Evolutionary conservation across 2,113 vertebrate genomes (phyloP).

Genomic region (Semicossyphus pulcher): DNA sequence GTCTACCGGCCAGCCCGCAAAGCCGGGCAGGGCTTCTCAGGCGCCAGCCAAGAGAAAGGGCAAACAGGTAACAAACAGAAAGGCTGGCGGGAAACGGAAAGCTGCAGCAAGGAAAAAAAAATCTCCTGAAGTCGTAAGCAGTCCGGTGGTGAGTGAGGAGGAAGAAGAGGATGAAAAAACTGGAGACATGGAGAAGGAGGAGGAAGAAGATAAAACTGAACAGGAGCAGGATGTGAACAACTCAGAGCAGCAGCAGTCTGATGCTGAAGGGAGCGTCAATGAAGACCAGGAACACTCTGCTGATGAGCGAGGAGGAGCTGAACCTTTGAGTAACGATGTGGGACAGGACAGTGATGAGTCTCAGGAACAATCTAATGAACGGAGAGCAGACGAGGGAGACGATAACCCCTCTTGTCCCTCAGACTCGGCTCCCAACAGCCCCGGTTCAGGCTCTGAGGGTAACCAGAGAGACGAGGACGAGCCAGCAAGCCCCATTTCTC

Average conservation of each 20-base stretch:
- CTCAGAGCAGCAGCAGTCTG: slow-evolving; percentile 44
- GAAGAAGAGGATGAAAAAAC: slow-evolving; percentile 26
- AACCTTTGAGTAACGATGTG: slow-evolving; percentile 21
- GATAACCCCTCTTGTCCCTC: slow-evolving; percentile 20
- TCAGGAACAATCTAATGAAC: slow-evolving; percentile 44
- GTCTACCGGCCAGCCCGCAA: slow-evolving; percentile 76
- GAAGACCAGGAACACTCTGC: slow-evolving; percentile 46
- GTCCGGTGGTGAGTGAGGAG: slow-evolving; percentile 70
- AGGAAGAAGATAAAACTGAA: slow-evolving; percentile 37
- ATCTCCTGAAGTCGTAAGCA: slow-evolving; percentile 76
- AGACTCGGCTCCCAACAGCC: slow-evolving; percentile 46
- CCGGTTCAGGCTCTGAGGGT: slow-evolving; percentile 21
- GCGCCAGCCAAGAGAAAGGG: slow-evolving; percentile 84
- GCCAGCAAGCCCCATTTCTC: slow-evolving; percentile 18
- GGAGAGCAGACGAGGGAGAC: slow-evolving; percentile 19
- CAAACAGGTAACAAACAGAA: slow-evolving; percentile 81
- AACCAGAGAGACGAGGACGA: slow-evolving; percentile 24
- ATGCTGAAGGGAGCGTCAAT: slow-evolving; percentile 36
- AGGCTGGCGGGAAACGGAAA: slow-evolving; percentile 86
- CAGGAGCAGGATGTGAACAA: slow-evolving; percentile 37
- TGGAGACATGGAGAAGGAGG: slow-evolving; percentile 21
- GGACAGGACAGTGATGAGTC: slow-evolving; percentile 37
- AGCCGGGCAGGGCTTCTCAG: slow-evolving; percentile 43
- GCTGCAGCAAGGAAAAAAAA: slow-evolving; percentile 77
- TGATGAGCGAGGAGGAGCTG: slow-evolving; percentile 16